Conservation (phyloP, 1,140 invertebrate genomes). For the Mycetomoellerius zeteki region DNA sequence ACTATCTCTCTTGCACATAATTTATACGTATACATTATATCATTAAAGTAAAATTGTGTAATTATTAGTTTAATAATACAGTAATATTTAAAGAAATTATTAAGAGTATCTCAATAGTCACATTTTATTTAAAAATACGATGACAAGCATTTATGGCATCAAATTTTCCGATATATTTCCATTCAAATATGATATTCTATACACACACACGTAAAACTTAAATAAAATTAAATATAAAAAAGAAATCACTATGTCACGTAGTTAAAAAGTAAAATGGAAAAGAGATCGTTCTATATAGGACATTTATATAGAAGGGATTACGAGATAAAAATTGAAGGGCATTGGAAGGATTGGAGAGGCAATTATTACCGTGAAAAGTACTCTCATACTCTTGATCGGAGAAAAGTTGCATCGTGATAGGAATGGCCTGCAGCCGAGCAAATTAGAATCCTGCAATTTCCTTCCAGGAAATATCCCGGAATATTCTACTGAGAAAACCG, state of each 20-base stretch:
- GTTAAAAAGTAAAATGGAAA: constrained; percentile 19
- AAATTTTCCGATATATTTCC: not conserved
- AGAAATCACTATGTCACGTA: constrained; percentile 16
- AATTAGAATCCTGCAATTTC: constrained; percentile 65
- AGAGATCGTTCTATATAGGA: constrained; percentile 5
- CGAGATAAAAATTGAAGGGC: constrained; percentile 34
- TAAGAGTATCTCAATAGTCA: not conserved
- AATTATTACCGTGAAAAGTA: constrained; percentile 53
- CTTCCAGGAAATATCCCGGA: constrained; percentile 61
- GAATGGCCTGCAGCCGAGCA: constrained; percentile 26
- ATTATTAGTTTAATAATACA: not conserved
- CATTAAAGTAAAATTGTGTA: not conserved
- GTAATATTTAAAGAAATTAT: not conserved
- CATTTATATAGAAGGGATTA: constrained; percentile 11
- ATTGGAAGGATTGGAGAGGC: constrained; percentile 25
- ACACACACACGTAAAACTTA: not conserved
- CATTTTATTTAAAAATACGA: not conserved
- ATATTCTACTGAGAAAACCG: constrained; percentile 53
- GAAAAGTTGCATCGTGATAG: constrained; percentile 62
- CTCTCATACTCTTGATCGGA: constrained; percentile 46
- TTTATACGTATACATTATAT: not conserved
- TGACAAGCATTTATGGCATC: not conserved
- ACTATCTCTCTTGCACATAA: not conserved
- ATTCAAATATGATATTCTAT: not conserved
- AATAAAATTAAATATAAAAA: constrained; percentile 15